Base-by-base conservation (phyloP, 2,888 invertebrate genomes). In the Toxonevra muliebris region DNA sequence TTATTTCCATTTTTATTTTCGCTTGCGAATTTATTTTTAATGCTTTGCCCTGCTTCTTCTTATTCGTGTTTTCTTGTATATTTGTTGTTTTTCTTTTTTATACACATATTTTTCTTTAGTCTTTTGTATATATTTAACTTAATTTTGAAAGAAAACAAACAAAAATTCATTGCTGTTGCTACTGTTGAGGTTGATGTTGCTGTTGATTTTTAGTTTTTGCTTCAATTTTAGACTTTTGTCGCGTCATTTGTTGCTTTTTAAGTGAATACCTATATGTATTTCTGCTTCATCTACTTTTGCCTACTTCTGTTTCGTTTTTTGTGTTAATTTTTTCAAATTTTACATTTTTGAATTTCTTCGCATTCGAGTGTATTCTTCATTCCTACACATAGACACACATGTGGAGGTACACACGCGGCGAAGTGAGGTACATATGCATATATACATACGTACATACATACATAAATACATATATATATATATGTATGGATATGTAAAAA, bases 41-140 rank as follows among this genome's bases (percentile, higher is more conserved):
- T 74, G 76, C 74, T 75, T 72, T 73, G 77, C 76, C 76, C 74
- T 76, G 74, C 72, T 72, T 71, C 69, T 58, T 68, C 64, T 60
- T 61, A 60, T 62, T 65, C 54, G 42, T 62, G 54, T 63, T 30
- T 69, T 59, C 42, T 15, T 64, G 53, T 65, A 63, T 52, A 45
- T 66, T 57, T 61, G 54, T 64, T 61, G 48, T 65, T 57, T 54
- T 48, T 59, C 30, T 2, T 30, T 30, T 30, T 30, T 30, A 30
- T 30, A 30, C 30, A 4, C 30, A 7, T 30, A 30, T 30, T 30
- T 30, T 30, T 30, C 30, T 30, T 30, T 30, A 30, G 30, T 4
- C 2, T 30, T 30, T 30, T 7, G 3, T 30, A 30, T 30, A 30
- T 30, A 30, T 30, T 30, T 30, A 30, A 30, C n/a, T 17, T 9